These are phyloP conservation scores for Dolomedes plantarius DNA, from an alignment of 2,888 invertebrate species.

Conservation along the genomic window DNA sequence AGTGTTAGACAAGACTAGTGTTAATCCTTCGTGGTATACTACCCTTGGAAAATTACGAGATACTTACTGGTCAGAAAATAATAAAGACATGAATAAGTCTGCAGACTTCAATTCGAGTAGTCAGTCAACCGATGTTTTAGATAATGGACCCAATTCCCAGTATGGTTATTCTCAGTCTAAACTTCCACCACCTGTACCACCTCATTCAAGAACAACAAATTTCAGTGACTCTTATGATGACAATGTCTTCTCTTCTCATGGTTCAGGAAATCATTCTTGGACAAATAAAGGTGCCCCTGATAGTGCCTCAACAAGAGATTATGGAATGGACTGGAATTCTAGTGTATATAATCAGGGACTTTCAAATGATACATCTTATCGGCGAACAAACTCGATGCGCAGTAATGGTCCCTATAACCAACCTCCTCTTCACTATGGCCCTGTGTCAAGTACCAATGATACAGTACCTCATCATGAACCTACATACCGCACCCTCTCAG, in stretches of 20 bases:
- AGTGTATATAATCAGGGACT: slow-evolving; percentile 21
- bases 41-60: slow-evolving; percentile 66
- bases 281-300: slow-evolving; percentile 34
- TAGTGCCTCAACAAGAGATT: slow-evolving; percentile 19
- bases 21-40: slow-evolving; percentile 63
- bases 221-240: slow-evolving; percentile 59
- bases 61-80: slow-evolving; percentile 63
- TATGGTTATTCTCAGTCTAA: slow-evolving; percentile 55
- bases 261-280: slow-evolving; percentile 43
- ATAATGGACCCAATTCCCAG: slow-evolving; percentile 18
- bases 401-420: slow-evolving; percentile 51
- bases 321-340: slow-evolving; percentile 26
- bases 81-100: slow-evolving; percentile 47
- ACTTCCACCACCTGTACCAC: slow-evolving; percentile 51
- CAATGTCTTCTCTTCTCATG: slow-evolving; percentile 49
- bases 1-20: slow-evolving; percentile 53
- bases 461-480: slow-evolving; percentile 26
- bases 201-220: slow-evolving; percentile 35
- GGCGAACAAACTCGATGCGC: slow-evolving; percentile 41
- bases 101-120: slow-evolving; percentile 32
- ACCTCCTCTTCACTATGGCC: slow-evolving; percentile 38
- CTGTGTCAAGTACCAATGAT: slow-evolving; percentile 13
- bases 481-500: slow-evolving; percentile 18
- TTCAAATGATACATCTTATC: slow-evolving; percentile 26
- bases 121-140: slow-evolving; percentile 40